A percentile compares a stretch with the other conserved stretches of the same genome.
These are phyloP conservation scores for Urocitellus parryii DNA, from an alignment of 2,113 vertebrate species.

Conservation along the genomic window DNA sequence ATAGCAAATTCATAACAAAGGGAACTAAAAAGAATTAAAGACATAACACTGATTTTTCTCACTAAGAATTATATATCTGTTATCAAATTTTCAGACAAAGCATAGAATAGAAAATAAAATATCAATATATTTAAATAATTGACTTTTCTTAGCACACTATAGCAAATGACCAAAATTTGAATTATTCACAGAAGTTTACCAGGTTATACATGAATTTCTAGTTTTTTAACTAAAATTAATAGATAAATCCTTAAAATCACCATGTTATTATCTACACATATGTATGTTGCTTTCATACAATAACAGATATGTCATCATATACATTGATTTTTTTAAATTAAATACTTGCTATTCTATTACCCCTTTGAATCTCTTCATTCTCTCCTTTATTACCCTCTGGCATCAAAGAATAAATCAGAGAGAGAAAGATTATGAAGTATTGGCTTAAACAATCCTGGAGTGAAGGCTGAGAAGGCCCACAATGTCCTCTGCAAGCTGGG, in stretches of 20 bases:
- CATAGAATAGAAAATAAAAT: background rate
- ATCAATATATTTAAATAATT: background rate
- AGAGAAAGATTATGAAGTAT: background rate
- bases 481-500: background rate
- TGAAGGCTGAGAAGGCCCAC: background rate
- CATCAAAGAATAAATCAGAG: background rate
- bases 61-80: background rate
- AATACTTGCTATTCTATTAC: background rate
- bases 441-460: background rate
- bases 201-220: background rate
- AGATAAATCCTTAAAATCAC: background rate
- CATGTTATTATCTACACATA: background rate
- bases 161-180: background rate
- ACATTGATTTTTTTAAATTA: background rate
- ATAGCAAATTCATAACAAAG: background rate
- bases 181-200: background rate
- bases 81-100: background rate
- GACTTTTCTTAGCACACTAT: background rate
- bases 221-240: slow-evolving; percentile 17
- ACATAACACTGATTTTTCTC: background rate
- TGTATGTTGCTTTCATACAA: slow-evolving; percentile 5
- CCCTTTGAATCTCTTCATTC: background rate
- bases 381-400: background rate
- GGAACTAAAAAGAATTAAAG: background rate
- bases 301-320: background rate